A percentile compares a stretch with the other conserved stretches of the same genome.
phyloP scores from a whole-genome alignment of 2,113 vertebrate species.

The Raja brachyura region DNA sequence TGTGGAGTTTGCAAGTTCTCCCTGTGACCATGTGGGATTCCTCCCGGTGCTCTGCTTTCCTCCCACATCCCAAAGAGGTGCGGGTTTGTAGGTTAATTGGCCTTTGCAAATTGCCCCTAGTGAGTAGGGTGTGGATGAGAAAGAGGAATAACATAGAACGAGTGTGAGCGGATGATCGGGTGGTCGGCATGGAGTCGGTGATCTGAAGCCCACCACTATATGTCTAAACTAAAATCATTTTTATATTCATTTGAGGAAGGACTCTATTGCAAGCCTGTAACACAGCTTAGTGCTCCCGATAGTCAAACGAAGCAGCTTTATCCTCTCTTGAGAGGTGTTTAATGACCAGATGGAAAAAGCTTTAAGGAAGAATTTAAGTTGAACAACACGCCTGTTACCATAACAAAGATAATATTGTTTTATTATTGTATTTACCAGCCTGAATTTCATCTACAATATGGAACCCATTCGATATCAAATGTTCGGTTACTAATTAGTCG shows the following conservation, averaged over 20 bases:
- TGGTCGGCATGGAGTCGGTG: too few species aligned
- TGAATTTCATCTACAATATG: conserved; percentile 26
- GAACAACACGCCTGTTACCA: conserved; percentile 21
- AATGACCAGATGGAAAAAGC: conserved; percentile 30
- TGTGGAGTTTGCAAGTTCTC: too few species aligned
- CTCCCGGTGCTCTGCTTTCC: too few species aligned
- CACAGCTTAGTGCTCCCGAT: not conserved
- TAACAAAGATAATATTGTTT: conserved; percentile 36
- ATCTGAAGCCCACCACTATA: too few species aligned
- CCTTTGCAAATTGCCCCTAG: too few species aligned
- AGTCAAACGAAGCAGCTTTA: conserved; percentile 6
- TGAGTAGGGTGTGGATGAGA: too few species aligned
- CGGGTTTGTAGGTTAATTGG: too few species aligned
- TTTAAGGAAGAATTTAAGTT: conserved; percentile 19
- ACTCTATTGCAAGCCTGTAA: conserved; percentile 7
- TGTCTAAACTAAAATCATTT: not conserved
- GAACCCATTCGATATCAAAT: not conserved
- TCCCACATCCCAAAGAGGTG: too few species aligned
- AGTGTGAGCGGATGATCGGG: too few species aligned
- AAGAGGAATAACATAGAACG: too few species aligned
- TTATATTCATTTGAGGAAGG: not conserved
- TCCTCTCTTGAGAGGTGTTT: conserved; percentile 32
- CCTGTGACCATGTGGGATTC: too few species aligned
- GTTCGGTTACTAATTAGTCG: conserved; percentile 26
- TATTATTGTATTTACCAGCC: conserved; percentile 28